phyloP scores from a whole-genome alignment of 1,140 invertebrate species.

The Drosophila arawakana region DNA sequence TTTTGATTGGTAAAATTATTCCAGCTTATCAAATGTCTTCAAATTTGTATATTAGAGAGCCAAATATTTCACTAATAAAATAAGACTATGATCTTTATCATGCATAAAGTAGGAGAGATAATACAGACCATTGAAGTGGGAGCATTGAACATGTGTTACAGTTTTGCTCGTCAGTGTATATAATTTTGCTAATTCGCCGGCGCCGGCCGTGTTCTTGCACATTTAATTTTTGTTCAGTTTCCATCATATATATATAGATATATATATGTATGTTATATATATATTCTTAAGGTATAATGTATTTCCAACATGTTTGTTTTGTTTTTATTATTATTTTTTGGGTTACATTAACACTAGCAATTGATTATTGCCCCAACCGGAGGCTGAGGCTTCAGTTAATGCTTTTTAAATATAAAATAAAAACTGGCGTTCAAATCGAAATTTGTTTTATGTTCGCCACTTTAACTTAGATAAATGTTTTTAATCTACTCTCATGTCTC shows the following conservation, averaged over 20 bases:
- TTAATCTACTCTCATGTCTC: conserved; percentile 31
- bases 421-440: conserved; percentile 38
- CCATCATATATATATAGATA: conserved; percentile 34
- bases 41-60: too few relatives aligned
- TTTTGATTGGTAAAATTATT: too few relatives aligned
- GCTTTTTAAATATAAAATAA: conserved; percentile 28
- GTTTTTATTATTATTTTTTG: conserved; percentile 32
- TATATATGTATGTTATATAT: conserved; percentile 37
- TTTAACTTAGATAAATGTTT: conserved; percentile 30
- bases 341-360: conserved; percentile 49
- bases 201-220: conserved; percentile 40
- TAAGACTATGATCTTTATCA: too few relatives aligned
- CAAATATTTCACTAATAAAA: too few relatives aligned
- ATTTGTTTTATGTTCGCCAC: conserved; percentile 29
- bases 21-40: too few relatives aligned
- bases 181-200: conserved; percentile 74
- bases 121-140: too few relatives aligned
- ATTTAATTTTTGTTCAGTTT: conserved; percentile 46
- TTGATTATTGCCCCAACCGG: conserved; percentile 34
- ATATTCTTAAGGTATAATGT: conserved; percentile 40
- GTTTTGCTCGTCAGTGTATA: too few relatives aligned
- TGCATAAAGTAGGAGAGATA: too few relatives aligned
- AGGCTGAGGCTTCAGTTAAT: conserved; percentile 32
- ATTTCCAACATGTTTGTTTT: conserved; percentile 65
- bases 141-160: too few relatives aligned